Base-by-base conservation (phyloP, 2,888 invertebrate genomes). In the Drosophila emarginata region DNA sequence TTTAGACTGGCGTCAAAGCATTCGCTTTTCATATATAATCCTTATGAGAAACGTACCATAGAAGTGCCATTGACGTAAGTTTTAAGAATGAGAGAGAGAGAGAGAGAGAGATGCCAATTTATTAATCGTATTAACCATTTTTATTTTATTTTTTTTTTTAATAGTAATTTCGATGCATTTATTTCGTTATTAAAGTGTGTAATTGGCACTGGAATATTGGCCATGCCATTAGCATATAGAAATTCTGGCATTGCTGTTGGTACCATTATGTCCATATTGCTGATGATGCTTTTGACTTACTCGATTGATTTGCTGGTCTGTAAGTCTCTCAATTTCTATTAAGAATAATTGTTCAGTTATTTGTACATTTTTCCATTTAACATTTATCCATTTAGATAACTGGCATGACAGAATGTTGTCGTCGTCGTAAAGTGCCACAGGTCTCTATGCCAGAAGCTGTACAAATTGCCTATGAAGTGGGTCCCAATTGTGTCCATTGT, bases 401-500 rank as follows among this genome's bases (percentile, higher is more conserved):
- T 18, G 78, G 76, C n/a, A 83, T 83, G 83, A 86, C 84, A 9
- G 84, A 86, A 62, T 83, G 80, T 65, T 88, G 88, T 45, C 71
- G 80, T 6, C 72, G 83, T 2, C 64, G 74, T 2, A 69, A 52
- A 1, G 76, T 76, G 28, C 88, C 83, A 0, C 86, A 83, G 53
- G 75, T 88, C 3, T 87, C 87, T 4, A 80, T 83, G 84, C 84
- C 83, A 9, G 69, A 88, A 21, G 87, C 83, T 0, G 64, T 83
- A 1, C 64, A 51, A 26, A 77, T 86, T 37, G 74, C 83, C 59
- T 73, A 78, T 45, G 14, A 63, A 12, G 26, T 78, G 64, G 88
- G 88, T 0, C 88, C 88, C 1, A 21, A 5, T 0, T 85, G 67
- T 39, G n/a, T 85, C 5, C 75, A 64, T 4, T 74, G 83, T n/a